Evolutionary conservation across 2,888 invertebrate species (phyloP), one percentile per base, ranked within the genome.

Genomic region (Auanema freiburgensis): DNA sequence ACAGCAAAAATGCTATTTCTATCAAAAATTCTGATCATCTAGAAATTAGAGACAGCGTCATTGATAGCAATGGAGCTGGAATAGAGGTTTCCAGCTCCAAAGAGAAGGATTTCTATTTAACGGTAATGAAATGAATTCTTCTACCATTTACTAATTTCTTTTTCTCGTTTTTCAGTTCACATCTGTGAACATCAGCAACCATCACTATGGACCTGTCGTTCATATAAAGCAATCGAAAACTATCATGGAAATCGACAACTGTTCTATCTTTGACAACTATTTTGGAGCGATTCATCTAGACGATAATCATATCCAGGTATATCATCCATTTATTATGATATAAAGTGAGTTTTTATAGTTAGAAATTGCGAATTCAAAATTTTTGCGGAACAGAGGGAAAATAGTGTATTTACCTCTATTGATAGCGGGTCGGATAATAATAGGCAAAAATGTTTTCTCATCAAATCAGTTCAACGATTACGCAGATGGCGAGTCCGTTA

Each of bases 11-110:
- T 2, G 63, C 52, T 25, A 14, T 63, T 24, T 18, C 43, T 21
- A 40, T 51, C 12, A 21, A 57, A 25, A 40, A 57, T 18, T 44
- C 58, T 18, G 42, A 21, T 18, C 14, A 21, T 18, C 10, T 57
- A 18, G 25, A 23, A 52, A 12, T 51, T 2, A 55, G 41, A 24
- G 55, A 57, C 1, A 24, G 25, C 12, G 24, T 40, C 2, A n/a
- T 62, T 24, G 69, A 69, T 57, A 67, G 69, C 53, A 67, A 66
- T 23, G 62, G 61, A 21, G 69, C 67, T 49, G 67, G 57, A 2
- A 33, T 69, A 14, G 53, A 59, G 42, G 21, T 69, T 14, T 54
- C 61, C 2, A 67, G 65, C 0, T 12, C 16, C 4, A 11, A 42
- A 41, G 24, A 57, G 16, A 42, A 52, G 12, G 51, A 49, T 33